Evolutionary conservation across 2,888 invertebrate genomes (phyloP).

Genomic region (Napeogenes sylphis): DNA sequence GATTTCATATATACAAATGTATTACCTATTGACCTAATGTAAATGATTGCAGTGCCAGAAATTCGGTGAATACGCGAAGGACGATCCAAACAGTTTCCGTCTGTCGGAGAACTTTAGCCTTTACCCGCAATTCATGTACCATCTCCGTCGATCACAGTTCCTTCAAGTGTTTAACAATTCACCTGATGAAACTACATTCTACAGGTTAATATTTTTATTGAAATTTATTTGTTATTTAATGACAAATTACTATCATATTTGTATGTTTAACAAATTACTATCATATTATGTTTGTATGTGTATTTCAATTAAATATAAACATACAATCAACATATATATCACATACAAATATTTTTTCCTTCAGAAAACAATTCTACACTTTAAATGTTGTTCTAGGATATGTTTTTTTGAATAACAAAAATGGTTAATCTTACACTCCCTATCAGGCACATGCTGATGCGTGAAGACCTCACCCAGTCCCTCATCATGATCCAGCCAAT

Average conservation of each 20-base stretch:
- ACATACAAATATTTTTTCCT: too few species aligned
- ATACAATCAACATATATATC: too few species aligned
- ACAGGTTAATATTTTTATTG: constrained; percentile 78
- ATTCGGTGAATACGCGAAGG: constrained; percentile 98
- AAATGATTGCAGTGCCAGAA: constrained; percentile 91
- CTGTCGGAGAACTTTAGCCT: constrained; percentile 97
- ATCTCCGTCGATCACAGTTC: constrained; percentile 97
- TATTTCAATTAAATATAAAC: too few species aligned
- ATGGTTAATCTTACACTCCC: constrained; percentile 6
- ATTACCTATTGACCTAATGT: neutral
- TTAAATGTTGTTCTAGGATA: neutral
- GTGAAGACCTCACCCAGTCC: constrained; percentile 97
- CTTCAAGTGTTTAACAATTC: constrained; percentile 99
- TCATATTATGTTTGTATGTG: too few species aligned
- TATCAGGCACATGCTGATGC: constrained; percentile 94
- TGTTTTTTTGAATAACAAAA: neutral
- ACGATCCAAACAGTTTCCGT: constrained; percentile 97
- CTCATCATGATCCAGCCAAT: constrained; percentile 99
- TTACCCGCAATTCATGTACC: constrained; percentile 99
- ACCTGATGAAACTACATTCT: constrained; percentile 99
- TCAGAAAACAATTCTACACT: too few species aligned
- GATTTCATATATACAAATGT: too few species aligned
- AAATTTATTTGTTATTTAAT: constrained; percentile 4
- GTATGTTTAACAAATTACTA: too few species aligned
- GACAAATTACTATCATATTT: too few species aligned